Evolutionary conservation across 2,797 vertebrate species (phyloP).

Genomic region (Arnoldichthys spilopterus): DNA sequence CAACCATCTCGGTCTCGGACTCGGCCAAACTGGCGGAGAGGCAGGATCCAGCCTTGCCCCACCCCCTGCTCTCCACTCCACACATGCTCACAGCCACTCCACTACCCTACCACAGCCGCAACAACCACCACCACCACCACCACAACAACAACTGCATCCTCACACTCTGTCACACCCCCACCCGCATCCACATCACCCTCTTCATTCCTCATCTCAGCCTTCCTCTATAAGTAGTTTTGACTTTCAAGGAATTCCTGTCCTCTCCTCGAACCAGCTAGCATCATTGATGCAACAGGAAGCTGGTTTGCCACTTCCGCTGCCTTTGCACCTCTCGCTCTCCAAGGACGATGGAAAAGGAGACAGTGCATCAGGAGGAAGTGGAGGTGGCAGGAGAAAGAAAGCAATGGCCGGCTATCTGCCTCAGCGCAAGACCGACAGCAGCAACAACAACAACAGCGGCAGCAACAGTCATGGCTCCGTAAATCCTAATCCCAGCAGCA

Average conservation of each 20-base stretch:
- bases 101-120: slow-evolving; percentile 75
- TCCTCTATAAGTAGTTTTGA: slow-evolving; percentile 82
- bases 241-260: slow-evolving; percentile 85
- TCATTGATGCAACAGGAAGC: slow-evolving; percentile 85
- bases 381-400: slow-evolving; percentile 80
- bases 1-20: slow-evolving; percentile 82
- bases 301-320: slow-evolving; percentile 81
- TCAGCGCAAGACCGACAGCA: slow-evolving; percentile 80
- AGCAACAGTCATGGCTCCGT: slow-evolving; percentile 71
- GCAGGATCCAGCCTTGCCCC: slow-evolving; percentile 77
- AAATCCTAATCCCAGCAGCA: slow-evolving; percentile 74
- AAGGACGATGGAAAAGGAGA: slow-evolving; percentile 84
- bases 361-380: slow-evolving; percentile 66
- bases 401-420: slow-evolving; percentile 86
- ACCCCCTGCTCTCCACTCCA: slow-evolving; percentile 82
- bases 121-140: slow-evolving; percentile 71
- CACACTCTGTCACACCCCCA: slow-evolving; percentile 82
- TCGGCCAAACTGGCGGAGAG: slow-evolving; percentile 78
- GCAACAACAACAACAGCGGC: slow-evolving; percentile 68
- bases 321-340: slow-evolving; percentile 81
- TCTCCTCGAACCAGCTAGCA: slow-evolving; percentile 84
- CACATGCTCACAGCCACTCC: slow-evolving; percentile 79
- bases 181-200: slow-evolving; percentile 82
- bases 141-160: slow-evolving; percentile 80
- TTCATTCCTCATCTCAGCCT: slow-evolving; percentile 80